Base-by-base conservation (phyloP, 1,140 invertebrate genomes). In the Chironomus striatipennis region DNA sequence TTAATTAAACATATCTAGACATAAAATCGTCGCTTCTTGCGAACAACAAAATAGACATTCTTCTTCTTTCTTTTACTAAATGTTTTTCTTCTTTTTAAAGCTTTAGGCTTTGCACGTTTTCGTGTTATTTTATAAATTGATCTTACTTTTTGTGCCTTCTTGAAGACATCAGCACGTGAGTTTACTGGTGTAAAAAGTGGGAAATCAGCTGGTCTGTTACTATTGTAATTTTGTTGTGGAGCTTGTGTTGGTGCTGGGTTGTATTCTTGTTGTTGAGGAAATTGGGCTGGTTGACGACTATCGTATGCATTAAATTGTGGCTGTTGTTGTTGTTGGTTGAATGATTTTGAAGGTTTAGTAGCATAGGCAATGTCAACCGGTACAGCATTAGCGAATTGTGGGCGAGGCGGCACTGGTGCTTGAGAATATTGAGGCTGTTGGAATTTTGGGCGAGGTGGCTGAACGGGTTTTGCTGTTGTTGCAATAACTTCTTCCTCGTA, bases 351-450 rank as follows among this genome's bases (percentile, higher is more conserved):
- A 4, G 77, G 76, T 21, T 77, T 74, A n/a, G 81, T 79, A 73
- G 65, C 65, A 21, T 70, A 70, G 18, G 20, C 65, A 70, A 70
- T 70, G 18, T 20, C 65, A 70, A 70, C 9, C n/a, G 47, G 47
- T n/a, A 15, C 12, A 57, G 47, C 47, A 15, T 82, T 81, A 42
- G 80, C 79, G 42, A 81, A 78, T 73, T 82, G 83, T 76, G 79
- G 81, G 15, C 77, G 79, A 2, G 81, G 82, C 34, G 78, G 79
- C n/a, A 81, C 82, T 24, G 76, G 79, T 73, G 80, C 80, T 43
- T 73, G 74, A 65, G 77, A 75, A 17, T 57, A 74, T 57, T 57
- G 47, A 12, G 47, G 47, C 47, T 47, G 47, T n/a, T 57, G 70
- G 75, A 15, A 10, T 21, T 43, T 43, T 73, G 15, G 72, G 67